Conservation (phyloP, 1,140 invertebrate species). For the Ylistrum balloti region DNA sequence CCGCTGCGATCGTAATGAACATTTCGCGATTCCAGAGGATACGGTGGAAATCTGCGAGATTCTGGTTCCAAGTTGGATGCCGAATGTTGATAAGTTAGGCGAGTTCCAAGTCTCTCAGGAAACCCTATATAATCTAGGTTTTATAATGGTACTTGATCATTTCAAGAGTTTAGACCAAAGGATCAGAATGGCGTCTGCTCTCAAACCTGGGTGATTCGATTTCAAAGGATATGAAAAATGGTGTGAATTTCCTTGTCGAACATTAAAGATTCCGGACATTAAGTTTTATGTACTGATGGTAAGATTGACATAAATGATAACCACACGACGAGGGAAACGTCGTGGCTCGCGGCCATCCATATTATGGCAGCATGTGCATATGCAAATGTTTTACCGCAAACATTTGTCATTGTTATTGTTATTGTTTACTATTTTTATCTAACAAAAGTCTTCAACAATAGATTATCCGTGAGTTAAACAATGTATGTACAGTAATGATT, state of each 20-base stretch:
- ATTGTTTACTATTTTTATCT: too few relatives aligned
- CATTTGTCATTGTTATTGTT: not conserved
- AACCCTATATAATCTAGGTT: not conserved
- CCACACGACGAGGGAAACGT: not conserved
- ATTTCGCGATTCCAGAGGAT: slow-evolving; percentile 24
- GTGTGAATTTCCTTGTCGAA: slow-evolving; percentile 21
- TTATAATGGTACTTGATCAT: slow-evolving; percentile 32
- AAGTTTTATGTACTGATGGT: not conserved
- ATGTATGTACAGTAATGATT: too few relatives aligned
- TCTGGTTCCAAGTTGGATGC: slow-evolving; percentile 22
- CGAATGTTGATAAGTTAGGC: slow-evolving; percentile 23
- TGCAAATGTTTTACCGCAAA: not conserved
- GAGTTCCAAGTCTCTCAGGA: not conserved
- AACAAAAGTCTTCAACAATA: too few relatives aligned
- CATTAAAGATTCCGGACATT: slow-evolving; percentile 33
- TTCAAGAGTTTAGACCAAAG: slow-evolving; percentile 28
- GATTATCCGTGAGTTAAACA: too few relatives aligned
- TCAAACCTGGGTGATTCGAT: slow-evolving; percentile 9
- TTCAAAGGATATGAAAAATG: slow-evolving; percentile 2
- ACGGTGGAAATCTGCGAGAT: slow-evolving; percentile 15
- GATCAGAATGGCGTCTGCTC: slow-evolving; percentile 1
- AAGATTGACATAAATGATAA: not conserved
- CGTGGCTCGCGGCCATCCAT: not conserved
- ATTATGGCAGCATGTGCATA: not conserved
- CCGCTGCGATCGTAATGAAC: slow-evolving; percentile 1